Conservation (phyloP, 1,140 invertebrate species). For the Trissolcus basalis region DNA sequence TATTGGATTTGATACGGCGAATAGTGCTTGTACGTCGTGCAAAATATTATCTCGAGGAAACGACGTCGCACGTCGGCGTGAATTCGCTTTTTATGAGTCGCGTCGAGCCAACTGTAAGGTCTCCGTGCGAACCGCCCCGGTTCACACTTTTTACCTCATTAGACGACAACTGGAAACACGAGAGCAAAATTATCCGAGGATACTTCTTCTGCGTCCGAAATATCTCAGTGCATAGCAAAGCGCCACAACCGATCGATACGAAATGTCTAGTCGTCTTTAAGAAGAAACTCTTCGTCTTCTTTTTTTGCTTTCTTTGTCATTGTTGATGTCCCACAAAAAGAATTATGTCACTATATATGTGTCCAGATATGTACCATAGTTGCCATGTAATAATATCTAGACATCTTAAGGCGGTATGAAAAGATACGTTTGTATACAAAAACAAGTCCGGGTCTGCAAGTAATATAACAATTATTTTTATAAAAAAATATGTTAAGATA, state of each 20-base stretch:
- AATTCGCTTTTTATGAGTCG: conserved; percentile 14
- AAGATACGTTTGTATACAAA: no score
- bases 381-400: no score
- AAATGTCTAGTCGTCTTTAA: conserved; percentile 46
- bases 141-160: conserved; percentile 54
- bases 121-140: conserved; percentile 14
- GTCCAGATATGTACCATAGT: no score
- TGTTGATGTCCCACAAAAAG: no score
- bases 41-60: conserved; percentile 31
- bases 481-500: no score
- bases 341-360: no score
- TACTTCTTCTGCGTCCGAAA: conserved; percentile 37
- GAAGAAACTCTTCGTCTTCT: conserved; percentile 24
- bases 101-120: conserved; percentile 29
- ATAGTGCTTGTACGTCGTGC: conserved; percentile 27
- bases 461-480: no score
- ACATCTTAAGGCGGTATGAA: no score
- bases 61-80: conserved; percentile 7
- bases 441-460: no score
- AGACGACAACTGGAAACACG: conserved; percentile 42
- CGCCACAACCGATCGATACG: conserved; percentile 39
- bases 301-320: conserved; percentile 19
- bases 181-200: conserved; percentile 48
- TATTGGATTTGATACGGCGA: conserved; percentile 9
- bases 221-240: conserved; percentile 44